These are phyloP conservation scores for Scleropages formosus DNA, from an alignment of 2,797 vertebrate species.

Conservation along the genomic window DNA sequence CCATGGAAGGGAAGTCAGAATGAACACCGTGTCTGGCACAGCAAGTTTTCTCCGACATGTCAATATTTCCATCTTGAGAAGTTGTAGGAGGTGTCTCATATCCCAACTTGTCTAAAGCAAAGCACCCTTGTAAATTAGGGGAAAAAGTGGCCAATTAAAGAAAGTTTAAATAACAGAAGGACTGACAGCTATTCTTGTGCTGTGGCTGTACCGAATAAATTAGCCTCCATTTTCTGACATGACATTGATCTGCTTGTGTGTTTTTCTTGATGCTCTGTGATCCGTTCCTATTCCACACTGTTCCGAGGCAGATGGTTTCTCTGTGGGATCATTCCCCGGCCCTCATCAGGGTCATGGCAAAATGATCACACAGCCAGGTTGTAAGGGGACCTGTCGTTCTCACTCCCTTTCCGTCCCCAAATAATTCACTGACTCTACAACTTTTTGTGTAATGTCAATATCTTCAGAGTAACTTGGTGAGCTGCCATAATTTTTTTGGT, in stretches of 20 bases:
- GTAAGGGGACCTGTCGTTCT: conserved; percentile 40
- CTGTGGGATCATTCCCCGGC: conserved; percentile 45
- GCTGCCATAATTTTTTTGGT: conserved; percentile 4
- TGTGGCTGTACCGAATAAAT: conserved; percentile 18
- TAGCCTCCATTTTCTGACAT: conserved; percentile 32
- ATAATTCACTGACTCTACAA: conserved; percentile 32
- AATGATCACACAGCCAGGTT: conserved; percentile 38
- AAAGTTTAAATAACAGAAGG: conserved; percentile 20
- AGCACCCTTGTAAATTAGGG: conserved; percentile 4
- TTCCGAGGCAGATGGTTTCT: conserved; percentile 54
- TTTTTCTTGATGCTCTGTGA: conserved; percentile 42
- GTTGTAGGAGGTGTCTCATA: not conserved
- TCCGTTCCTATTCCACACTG: conserved; percentile 49
- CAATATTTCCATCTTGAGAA: not conserved
- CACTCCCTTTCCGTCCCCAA: conserved; percentile 22
- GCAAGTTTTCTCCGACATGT: not conserved
- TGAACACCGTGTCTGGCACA: not conserved
- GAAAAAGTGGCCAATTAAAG: conserved; percentile 1
- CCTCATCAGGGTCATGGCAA: conserved; percentile 42
- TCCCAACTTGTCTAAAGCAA: not conserved
- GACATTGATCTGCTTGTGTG: conserved; percentile 22
- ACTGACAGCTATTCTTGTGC: conserved; percentile 15
- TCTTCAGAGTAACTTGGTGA: conserved; percentile 25
- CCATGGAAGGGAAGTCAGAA: not conserved
- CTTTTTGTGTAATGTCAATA: conserved; percentile 23